Percentiles rank a stretch among this genome's conserved stretches.
Conservation (phyloP, 64 coral and sea anemone genomes). For the Anthopleura sola region DNA sequence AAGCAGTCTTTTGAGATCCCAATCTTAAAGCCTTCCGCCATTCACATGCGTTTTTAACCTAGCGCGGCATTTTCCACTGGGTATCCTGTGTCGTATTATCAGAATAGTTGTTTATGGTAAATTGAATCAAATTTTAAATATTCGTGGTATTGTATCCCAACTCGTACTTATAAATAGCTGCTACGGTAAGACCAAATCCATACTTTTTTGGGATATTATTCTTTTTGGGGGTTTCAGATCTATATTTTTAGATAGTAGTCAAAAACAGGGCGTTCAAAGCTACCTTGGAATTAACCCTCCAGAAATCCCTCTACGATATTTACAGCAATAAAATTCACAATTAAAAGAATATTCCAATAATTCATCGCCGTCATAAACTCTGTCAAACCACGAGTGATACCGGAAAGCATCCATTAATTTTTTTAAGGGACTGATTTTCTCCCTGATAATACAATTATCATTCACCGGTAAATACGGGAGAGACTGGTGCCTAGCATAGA, state of each 20-base stretch:
- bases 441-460: not conserved
- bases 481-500: not conserved
- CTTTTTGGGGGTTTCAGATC: not conserved
- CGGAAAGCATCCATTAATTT: not conserved
- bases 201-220: not conserved
- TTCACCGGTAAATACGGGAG: not conserved
- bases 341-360: conserved; percentile 13
- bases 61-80: not conserved
- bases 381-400: not conserved
- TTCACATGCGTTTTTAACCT: not conserved
- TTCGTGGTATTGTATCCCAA: not conserved
- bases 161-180: not conserved
- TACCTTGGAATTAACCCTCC: no score
- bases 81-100: not conserved
- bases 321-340: not conserved
- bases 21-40: not conserved
- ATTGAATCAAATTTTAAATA: not conserved
- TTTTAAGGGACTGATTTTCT: not conserved
- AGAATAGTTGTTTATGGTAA: not conserved
- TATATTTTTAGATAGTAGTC: no score
- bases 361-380: not conserved
- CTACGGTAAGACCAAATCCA: not conserved
- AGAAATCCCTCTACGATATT: not conserved
- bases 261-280: no score
- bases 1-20: not conserved